Evolutionary conservation across 2,888 invertebrate genomes (phyloP), one percentile per base, ranked within the genome.

Genomic region (Catocala sponsa): DNA sequence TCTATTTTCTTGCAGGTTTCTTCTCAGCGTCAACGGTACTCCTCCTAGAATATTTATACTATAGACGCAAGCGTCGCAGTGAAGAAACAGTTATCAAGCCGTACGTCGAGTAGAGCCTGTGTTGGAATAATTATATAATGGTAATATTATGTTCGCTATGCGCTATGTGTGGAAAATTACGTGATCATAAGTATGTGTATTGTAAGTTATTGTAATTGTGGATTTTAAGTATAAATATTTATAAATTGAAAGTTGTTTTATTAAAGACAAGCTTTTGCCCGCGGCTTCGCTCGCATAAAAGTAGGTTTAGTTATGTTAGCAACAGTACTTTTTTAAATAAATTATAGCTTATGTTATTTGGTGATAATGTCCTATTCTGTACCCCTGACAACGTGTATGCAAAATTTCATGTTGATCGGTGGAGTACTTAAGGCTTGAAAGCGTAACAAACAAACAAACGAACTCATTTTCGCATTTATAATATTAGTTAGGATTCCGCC

Each of bases 31-130:
- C 83, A 0, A 72, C 86, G 0, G 92, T 94, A 5, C 70, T 94
- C 6, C 53, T 90, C 1, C 52, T 89, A 1, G 94, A 94, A 64
- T 91, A 89, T 84, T 62, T 90, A 11, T 91, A 87, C 75, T 84
- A 85, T 43, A 79, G 90, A 13, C 82, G 85, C 32, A 90, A 88
- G 70, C 83, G 80, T 1, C 81, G 81, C n/a, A 84, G 75, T 13
- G 93, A 94, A 5, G 80, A 86, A 32, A 77, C 84, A 42, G 84
- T 94, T 42, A 94, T 95, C 41, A 94, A 93, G 58, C 94, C 94
- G 49, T 95, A 91, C 56, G 80, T 91, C 11, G 92, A 95, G 80
- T 95, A 85, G 85, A 6, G 2, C 0, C 35, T 38, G 35, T 38
- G 6, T 38, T 25, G 4, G 25, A 25, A 25, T 25, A 25, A 25